Conservation (phyloP, 2,797 vertebrate genomes). For the Rhynchotus rufescens region DNA sequence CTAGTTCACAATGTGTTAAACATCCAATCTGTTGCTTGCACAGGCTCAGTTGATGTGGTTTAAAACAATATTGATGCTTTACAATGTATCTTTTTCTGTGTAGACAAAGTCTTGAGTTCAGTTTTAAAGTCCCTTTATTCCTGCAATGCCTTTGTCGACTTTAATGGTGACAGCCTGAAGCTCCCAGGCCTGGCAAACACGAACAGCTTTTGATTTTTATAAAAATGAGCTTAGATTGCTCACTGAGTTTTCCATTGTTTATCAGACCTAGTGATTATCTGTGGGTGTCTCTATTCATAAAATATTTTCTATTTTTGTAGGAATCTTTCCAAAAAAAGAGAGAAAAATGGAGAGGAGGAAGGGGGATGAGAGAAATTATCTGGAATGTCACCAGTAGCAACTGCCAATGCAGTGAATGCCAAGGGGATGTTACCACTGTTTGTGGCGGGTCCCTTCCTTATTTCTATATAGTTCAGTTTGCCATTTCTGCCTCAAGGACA, state of each 20-base stretch:
- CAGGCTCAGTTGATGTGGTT: background rate
- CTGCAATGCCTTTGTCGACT: background rate
- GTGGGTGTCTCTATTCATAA: slow-evolving; percentile 38
- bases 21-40: background rate
- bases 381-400: background rate
- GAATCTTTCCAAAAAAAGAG: slow-evolving; percentile 6
- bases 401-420: background rate
- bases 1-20: background rate
- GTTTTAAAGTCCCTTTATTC: background rate
- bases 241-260: slow-evolving; percentile 64
- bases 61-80: background rate
- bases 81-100: background rate
- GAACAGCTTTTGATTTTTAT: slow-evolving; percentile 32
- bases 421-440: background rate
- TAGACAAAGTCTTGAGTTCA: background rate
- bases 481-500: slow-evolving; percentile 8
- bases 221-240: background rate
- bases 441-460: background rate
- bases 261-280: slow-evolving; percentile 63
- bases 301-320: slow-evolving; percentile 31
- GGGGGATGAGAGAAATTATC: background rate
- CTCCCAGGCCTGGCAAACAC: slow-evolving; percentile 37
- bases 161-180: slow-evolving; percentile 11
- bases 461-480: background rate
- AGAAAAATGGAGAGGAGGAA: rapidly evolving